These are phyloP conservation scores for Tyto alba DNA, from an alignment of 2,113 vertebrate species.

Conservation along the genomic window DNA sequence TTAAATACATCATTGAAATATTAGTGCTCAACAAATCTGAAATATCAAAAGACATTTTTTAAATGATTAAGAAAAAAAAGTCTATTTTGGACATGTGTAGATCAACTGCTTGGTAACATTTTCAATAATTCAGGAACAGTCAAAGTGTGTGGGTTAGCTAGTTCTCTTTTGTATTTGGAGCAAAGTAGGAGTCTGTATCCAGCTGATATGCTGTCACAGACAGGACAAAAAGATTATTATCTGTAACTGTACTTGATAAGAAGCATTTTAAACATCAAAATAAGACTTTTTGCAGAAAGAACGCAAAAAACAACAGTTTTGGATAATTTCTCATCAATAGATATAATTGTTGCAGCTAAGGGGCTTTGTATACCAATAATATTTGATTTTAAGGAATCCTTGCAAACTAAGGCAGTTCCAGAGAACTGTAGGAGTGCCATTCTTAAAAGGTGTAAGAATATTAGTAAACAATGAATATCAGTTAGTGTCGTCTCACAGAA, in stretches of 20 bases:
- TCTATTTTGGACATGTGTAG: background rate
- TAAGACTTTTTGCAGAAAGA: background rate
- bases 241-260: background rate
- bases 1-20: background rate
- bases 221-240: background rate
- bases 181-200: background rate
- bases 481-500: background rate
- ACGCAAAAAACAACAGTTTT: background rate
- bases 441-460: background rate
- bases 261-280: background rate
- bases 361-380: background rate
- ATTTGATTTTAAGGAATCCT: background rate
- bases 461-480: background rate
- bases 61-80: background rate
- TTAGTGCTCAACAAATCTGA: background rate
- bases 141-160: background rate
- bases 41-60: background rate
- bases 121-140: background rate
- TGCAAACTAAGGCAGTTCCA: background rate
- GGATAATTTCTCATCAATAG: background rate
- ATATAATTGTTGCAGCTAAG: background rate
- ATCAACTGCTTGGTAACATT: background rate
- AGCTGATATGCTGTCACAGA: background rate
- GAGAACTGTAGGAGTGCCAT: background rate
- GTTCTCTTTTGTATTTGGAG: background rate